Percentiles rank a stretch among this genome's conserved stretches.
phyloP scores from a whole-genome alignment of 2,113 vertebrate species.

The Tapirus terrestris region DNA sequence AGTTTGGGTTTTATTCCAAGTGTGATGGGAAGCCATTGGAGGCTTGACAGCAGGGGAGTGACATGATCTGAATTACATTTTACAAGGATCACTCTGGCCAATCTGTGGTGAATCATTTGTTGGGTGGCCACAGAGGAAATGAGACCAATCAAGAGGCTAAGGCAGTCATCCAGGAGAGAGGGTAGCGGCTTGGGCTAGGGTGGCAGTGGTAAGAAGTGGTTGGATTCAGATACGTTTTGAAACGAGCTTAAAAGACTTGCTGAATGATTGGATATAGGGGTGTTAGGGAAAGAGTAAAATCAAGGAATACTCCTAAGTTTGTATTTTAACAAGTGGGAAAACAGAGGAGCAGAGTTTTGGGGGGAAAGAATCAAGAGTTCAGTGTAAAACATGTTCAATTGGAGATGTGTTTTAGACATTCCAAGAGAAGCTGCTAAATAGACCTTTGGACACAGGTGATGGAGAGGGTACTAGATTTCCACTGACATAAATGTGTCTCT shows the following conservation, averaged over 20 bases:
- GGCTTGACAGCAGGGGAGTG: background rate
- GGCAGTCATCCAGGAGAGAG: background rate
- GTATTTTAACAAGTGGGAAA: background rate
- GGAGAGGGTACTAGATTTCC: background rate
- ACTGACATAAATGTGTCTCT: background rate
- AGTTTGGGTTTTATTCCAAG: background rate
- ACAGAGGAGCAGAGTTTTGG: background rate
- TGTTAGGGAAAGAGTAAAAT: conserved; percentile 30
- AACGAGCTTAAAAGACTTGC: background rate
- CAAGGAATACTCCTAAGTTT: background rate
- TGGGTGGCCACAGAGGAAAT: background rate
- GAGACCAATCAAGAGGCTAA: background rate
- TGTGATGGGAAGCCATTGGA: background rate
- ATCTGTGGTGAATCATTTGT: conserved; percentile 33
- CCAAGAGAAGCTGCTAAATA: background rate
- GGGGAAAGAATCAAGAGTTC: background rate
- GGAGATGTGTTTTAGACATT: background rate
- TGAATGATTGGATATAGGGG: background rate
- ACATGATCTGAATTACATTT: background rate
- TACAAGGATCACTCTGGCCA: background rate
- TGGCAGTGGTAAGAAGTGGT: background rate
- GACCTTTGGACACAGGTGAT: background rate
- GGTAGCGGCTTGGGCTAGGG: background rate
- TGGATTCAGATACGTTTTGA: background rate
- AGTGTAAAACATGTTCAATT: background rate